Evolutionary conservation across 2,888 invertebrate genomes (phyloP).

Genomic region (Oxyteleia sp.): DNA sequence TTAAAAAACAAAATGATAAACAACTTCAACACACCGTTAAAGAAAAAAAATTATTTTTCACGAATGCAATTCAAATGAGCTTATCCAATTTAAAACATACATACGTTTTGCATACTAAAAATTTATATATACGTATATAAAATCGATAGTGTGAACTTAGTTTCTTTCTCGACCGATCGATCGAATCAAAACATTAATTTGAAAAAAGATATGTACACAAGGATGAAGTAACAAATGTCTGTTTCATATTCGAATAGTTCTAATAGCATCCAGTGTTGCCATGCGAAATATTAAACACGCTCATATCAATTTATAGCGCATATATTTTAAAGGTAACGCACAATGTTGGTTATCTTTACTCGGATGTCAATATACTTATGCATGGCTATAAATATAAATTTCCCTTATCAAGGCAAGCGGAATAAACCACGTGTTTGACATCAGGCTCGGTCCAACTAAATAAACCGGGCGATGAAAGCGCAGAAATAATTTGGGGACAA

Average conservation of each 20-base stretch:
- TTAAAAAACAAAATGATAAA: conserved; percentile 61
- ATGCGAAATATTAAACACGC: conserved; percentile 60
- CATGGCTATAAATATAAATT: conserved; percentile 75
- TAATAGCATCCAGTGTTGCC: conserved; percentile 47
- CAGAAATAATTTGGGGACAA: conserved; percentile 71
- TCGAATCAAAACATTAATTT: conserved; percentile 62
- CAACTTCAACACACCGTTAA: conserved; percentile 26
- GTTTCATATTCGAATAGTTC: conserved; percentile 53
- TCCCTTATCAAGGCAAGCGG: conserved; percentile 74
- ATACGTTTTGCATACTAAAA: conserved; percentile 59
- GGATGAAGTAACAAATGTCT: conserved; percentile 59
- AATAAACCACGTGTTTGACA: conserved; percentile 59
- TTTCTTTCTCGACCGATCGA: conserved; percentile 52
- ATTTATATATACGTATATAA: conserved; percentile 52
- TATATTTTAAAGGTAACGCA: conserved; percentile 67
- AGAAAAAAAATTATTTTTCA: conserved; percentile 53
- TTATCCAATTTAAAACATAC: conserved; percentile 61
- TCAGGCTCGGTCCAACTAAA: conserved; percentile 72
- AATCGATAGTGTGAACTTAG: conserved; percentile 59
- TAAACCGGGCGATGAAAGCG: conserved; percentile 70
- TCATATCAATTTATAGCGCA: conserved; percentile 67
- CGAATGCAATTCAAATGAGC: conserved; percentile 62
- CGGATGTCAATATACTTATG: conserved; percentile 69
- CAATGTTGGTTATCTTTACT: conserved; percentile 67
- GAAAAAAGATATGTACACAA: conserved; percentile 48